phyloP scores from a whole-genome alignment of 2,797 vertebrate species.

The Channa striata region DNA sequence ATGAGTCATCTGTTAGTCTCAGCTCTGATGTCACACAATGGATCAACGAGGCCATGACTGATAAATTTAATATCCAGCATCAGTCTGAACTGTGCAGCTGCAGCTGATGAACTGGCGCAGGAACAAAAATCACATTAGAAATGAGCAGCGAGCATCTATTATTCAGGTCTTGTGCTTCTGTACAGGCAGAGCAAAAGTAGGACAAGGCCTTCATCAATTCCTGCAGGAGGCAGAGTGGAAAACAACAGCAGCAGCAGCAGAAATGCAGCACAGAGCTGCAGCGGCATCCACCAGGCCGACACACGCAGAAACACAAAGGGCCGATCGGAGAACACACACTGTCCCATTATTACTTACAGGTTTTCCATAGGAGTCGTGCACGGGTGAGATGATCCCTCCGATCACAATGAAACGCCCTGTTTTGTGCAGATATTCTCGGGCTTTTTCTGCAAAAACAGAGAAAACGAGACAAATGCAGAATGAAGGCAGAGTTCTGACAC shows the following conservation, averaged over 20 bases:
- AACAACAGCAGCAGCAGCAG: conserved; percentile 16
- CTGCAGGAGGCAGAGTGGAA: conserved; percentile 37
- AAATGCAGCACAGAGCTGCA: conserved; percentile 5
- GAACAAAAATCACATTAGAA: background rate
- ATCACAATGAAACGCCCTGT: conserved; percentile 97
- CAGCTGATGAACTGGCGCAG: background rate
- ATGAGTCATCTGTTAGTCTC: too few relatives aligned
- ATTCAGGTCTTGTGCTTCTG: conserved; percentile 66
- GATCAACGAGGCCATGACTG: background rate
- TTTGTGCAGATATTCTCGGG: conserved; percentile 95
- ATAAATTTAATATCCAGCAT: background rate
- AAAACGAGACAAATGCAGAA: background rate
- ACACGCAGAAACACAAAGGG: background rate
- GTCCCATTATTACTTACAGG: conserved; percentile 80
- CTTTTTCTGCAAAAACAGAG: conserved; percentile 88
- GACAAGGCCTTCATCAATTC: conserved; percentile 62
- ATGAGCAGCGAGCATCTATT: conserved; percentile 54
- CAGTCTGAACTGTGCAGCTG: background rate
- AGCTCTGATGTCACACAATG: background rate
- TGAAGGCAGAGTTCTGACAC: background rate
- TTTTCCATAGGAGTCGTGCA: conserved; percentile 98
- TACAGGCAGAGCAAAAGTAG: conserved; percentile 63
- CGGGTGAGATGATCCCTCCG: conserved; percentile 96
- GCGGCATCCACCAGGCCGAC: background rate
- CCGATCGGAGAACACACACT: too few relatives aligned